A percentile compares a stretch with the other conserved stretches of the same genome.
phyloP scores from a whole-genome alignment of 1,140 invertebrate genomes.

The Octopus bimaculoides region DNA sequence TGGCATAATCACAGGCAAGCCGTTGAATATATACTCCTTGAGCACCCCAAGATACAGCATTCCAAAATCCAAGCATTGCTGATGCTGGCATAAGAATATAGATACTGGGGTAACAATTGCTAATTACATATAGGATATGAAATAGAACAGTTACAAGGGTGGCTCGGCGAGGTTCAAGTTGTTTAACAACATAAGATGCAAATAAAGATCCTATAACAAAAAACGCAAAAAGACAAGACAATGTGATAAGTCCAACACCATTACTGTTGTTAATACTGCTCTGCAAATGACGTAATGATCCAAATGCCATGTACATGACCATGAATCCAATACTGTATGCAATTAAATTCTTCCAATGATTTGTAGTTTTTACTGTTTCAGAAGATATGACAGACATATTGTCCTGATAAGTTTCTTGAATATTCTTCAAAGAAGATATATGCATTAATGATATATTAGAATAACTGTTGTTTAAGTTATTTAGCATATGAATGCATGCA shows the following conservation, averaged over 20 bases:
- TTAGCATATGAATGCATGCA: neutral
- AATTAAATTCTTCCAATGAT: constrained; percentile 36
- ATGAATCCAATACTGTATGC: constrained; percentile 35
- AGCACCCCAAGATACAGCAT: constrained; percentile 43
- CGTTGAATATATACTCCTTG: constrained; percentile 44
- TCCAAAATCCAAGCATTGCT: constrained; percentile 34
- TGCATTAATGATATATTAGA: neutral
- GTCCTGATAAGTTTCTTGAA: neutral
- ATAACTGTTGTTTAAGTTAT: neutral
- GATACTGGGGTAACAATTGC: constrained; percentile 42
- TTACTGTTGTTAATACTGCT: constrained; percentile 45
- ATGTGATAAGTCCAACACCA: constrained; percentile 36
- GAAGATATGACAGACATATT: too few relatives aligned
- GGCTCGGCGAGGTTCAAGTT: constrained; percentile 33
- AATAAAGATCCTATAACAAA: constrained; percentile 43
- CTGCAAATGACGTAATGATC: constrained; percentile 45
- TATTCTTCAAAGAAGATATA: neutral
- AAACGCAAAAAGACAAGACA: constrained; percentile 29
- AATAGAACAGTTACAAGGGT: constrained; percentile 30
- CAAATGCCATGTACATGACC: constrained; percentile 38
- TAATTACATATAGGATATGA: constrained; percentile 37
- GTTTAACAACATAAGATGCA: constrained; percentile 38
- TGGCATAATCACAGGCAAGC: constrained; percentile 38
- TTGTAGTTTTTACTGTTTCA: neutral
- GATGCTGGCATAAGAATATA: constrained; percentile 39